Evolutionary conservation across 2,888 invertebrate species (phyloP), one percentile per base, ranked within the genome.

Genomic region (Coenonympha glycerion): DNA sequence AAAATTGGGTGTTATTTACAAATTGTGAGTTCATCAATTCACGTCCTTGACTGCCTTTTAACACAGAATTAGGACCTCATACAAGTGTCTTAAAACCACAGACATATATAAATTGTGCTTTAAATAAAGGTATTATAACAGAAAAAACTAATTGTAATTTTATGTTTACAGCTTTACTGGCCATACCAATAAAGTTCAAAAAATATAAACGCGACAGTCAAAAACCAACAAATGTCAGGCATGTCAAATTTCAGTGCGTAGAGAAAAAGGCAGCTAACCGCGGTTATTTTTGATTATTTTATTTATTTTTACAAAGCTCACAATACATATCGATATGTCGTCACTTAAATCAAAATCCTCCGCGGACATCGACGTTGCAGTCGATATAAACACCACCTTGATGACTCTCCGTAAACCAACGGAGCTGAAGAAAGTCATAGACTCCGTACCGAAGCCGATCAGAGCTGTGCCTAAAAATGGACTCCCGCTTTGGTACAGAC

Each of bases 401-500:
- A 64, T 87, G 76, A 84, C 81, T 1, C 65, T 87, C 21, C 70
- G 87, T 37, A 87, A 86, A 55, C 87, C 87, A 0, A 87, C 86
- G 0, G 79, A 82, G 9, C 56, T 87, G 61, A 82, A 82, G 62
- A 84, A 83, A 71, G 79, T 88, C 11, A 76, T 85, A 16, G 82
- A 87, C 55, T 79, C 83, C 0, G 71, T 88, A 37, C 87, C 87
- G 2, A 84, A 84, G 55, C 88, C 88, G 0, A 52, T 69, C 31
- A 66, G 80, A 19, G 75, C 85, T 1, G 83, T 89, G 2, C 89
- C 89, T 1, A 80, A 80, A 57, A 81, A 79, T 74, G 87, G 86
- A 1, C 67, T 90, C 16, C 90, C 90, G 2, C 49, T 82, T 49
- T 90, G 90, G 90, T 79, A 80, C 50, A 72, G 69, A 31, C 71